phyloP scores from a whole-genome alignment of 2,797 vertebrate genomes.

The Mormyrops boulengeri region DNA sequence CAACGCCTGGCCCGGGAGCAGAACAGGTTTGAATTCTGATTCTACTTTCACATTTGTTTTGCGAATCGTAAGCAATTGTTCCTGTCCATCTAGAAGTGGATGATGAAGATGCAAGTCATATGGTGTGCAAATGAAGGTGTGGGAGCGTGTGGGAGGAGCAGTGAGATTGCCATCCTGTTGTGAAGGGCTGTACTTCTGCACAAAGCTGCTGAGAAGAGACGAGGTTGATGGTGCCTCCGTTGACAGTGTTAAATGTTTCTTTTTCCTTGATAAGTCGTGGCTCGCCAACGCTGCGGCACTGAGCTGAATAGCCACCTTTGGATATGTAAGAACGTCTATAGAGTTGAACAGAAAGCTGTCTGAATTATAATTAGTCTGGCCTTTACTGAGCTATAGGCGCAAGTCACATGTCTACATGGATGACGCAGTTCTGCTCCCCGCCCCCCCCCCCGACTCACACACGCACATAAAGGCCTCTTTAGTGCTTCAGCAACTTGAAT shows the following conservation, averaged over 20 bases:
- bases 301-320: background rate
- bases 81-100: background rate
- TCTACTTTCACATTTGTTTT: background rate
- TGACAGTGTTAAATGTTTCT: background rate
- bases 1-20: conserved; percentile 54
- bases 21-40: conserved; percentile 55
- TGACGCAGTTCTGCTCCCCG: background rate
- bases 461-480: background rate
- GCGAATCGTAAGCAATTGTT: background rate
- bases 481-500: background rate
- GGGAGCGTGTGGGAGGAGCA: background rate
- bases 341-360: background rate
- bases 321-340: background rate
- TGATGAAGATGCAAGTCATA: background rate
- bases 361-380: conserved; percentile 1
- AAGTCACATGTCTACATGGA: background rate
- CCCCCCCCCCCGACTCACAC: background rate
- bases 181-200: background rate
- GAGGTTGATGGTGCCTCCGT: background rate
- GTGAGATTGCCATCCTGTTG: background rate
- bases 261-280: background rate
- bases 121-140: background rate
- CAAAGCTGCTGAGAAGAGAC: background rate
- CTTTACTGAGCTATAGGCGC: background rate
- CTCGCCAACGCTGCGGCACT: background rate